Evolutionary conservation across 1,140 invertebrate genomes (phyloP).

Genomic region (Procambarus clarkii): DNA sequence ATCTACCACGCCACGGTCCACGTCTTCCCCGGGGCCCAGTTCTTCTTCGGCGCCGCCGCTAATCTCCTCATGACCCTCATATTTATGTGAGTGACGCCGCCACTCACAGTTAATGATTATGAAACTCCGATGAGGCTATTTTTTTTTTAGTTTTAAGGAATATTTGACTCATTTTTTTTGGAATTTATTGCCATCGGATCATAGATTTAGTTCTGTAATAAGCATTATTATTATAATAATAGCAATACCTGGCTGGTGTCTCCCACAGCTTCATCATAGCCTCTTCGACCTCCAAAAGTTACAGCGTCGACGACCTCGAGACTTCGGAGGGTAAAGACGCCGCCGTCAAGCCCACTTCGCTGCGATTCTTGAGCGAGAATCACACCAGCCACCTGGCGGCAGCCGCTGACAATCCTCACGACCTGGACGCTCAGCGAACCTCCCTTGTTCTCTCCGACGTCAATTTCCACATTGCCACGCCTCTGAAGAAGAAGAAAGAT

Average conservation of each 20-base stretch:
- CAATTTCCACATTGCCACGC: conserved; percentile 65
- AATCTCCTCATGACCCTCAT: conserved; percentile 68
- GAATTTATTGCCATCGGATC: no score
- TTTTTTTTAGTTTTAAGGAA: no score
- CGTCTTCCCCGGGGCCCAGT: conserved; percentile 69
- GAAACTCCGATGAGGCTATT: no score
- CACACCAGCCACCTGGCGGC: background rate
- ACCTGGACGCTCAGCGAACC: conserved; percentile 38
- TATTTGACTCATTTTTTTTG: no score
- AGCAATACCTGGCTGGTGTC: background rate
- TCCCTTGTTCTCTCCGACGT: conserved; percentile 52
- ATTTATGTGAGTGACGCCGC: conserved; percentile 58
- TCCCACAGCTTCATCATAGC: conserved; percentile 66
- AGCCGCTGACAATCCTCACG: background rate
- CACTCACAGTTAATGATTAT: no score
- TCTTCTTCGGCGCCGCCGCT: conserved; percentile 66
- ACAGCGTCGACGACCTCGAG: conserved; percentile 58
- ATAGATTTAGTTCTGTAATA: no score
- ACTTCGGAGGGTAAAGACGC: background rate
- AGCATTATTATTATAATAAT: no score
- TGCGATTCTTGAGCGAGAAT: conserved; percentile 44
- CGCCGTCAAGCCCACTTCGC: conserved; percentile 32
- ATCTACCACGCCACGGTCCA: conserved; percentile 69
- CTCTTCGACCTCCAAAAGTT: conserved; percentile 57
- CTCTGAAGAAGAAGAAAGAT: conserved; percentile 30